These are phyloP conservation scores for Turritopsis rubra DNA, from an alignment of 30 jellyfish, hydroid and myxozoan genomes.

Conservation along the genomic window DNA sequence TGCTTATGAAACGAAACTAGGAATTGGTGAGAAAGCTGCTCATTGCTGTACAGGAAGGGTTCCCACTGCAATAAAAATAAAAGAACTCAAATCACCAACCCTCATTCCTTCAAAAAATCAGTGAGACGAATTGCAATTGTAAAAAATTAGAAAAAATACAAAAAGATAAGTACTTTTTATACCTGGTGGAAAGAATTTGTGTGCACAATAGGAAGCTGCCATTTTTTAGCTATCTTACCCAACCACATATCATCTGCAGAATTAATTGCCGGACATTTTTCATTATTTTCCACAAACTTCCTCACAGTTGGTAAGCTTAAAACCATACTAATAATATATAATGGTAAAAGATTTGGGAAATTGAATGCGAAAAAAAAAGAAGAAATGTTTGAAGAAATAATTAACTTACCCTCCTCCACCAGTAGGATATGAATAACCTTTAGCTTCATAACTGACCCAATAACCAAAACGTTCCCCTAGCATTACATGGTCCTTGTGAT, in stretches of 20 bases:
- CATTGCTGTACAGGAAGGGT: conserved; percentile 64
- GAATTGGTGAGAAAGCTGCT: conserved; percentile 69
- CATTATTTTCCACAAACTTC: conserved; percentile 43
- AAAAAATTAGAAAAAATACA: no score
- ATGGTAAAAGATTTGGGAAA: no score
- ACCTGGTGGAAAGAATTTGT: conserved; percentile 83
- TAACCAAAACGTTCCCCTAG: conserved; percentile 87
- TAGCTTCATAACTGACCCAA: conserved; percentile 34
- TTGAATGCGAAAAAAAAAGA: not conserved
- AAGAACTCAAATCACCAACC: not conserved
- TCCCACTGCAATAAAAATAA: conserved; percentile 59
- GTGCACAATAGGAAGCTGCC: conserved; percentile 60
- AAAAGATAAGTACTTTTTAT: not conserved
- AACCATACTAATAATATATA: conserved; percentile 57
- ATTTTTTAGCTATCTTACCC: conserved; percentile 53
- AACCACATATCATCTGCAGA: conserved; percentile 97
- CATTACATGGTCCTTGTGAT: conserved; percentile 60
- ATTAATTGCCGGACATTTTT: conserved; percentile 57
- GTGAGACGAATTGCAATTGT: no score
- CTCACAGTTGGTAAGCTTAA: conserved; percentile 66
- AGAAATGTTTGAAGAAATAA: not conserved
- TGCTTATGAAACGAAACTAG: conserved; percentile 89
- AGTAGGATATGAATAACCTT: conserved; percentile 83
- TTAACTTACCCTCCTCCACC: conserved; percentile 96
- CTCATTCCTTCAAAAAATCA: no score